Base-by-base conservation (phyloP, 2,113 vertebrate genomes). In the Pimephales promelas region DNA sequence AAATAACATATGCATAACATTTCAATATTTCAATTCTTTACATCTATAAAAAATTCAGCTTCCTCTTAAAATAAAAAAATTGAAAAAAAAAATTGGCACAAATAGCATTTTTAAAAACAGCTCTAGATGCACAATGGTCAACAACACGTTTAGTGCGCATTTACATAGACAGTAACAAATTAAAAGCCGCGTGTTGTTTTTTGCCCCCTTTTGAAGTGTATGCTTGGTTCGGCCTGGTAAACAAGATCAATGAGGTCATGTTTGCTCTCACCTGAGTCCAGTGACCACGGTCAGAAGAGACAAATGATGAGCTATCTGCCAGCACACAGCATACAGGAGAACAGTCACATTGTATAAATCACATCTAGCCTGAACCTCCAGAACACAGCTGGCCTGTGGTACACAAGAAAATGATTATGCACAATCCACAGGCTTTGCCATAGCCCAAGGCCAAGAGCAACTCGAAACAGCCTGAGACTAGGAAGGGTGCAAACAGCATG, bases 331-430 rank as follows among this genome's bases (percentile, higher is more conserved):
- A 40, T 54, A 40, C 26, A 34, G 24, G 26, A 61, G 40, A 81
- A 78, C 76, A 61, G 83, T 85, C 83, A 74, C 45, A 26, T 52
- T 73, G 64, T 36, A 85, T 85, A 74, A 73, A 80, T 85, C 83
- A 74, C 83, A 10, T 59, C 40, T 28, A 40, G 22, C 31, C 28
- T 68, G 34, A 45, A 59, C 40, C 73, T 54, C 47, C 36, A 62
- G 57, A 34, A 22, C 74, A 54, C 82, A 70, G 61, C 74, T 78
- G 74, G 82, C 61, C 73, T 36, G 64, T 40, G 79, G 79, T 49
- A 70, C 47, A 70, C 49, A 78, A 31, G 10, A 68, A 77, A 49
- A 43, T 40, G 45, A 68, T 70, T 54, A 68, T 56, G 18, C 64
- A 24, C 45, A 54, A 70, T 24, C 47, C 43, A 52, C 79, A 81